Evolutionary conservation across 2,113 vertebrate species (phyloP).

Genomic region (Chlamydotis undulata): DNA sequence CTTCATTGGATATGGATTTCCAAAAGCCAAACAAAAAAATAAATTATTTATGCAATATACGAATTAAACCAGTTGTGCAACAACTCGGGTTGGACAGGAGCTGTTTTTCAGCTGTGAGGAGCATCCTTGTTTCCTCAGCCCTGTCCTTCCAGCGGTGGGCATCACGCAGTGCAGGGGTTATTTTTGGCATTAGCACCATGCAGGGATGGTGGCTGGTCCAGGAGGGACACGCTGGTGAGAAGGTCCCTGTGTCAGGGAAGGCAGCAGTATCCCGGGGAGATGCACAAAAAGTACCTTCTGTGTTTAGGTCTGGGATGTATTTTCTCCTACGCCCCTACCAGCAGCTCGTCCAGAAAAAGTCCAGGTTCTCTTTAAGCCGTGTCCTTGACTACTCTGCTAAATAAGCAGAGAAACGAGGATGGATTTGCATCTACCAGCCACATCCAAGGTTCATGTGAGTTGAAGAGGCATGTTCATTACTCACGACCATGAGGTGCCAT

Average conservation of each 20-base stretch:
- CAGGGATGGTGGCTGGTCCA: not conserved
- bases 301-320: not conserved
- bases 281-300: accelerated
- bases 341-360: not conserved
- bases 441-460: not conserved
- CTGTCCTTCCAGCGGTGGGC: not conserved
- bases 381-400: not conserved
- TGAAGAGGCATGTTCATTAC: accelerated
- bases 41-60: not conserved
- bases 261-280: not conserved
- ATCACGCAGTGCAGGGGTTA: not conserved
- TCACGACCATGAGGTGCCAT: not conserved
- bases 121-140: not conserved
- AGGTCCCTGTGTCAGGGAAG: not conserved
- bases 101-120: not conserved
- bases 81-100: not conserved
- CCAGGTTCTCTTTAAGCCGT: not conserved
- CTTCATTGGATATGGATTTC: not conserved
- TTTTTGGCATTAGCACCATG: not conserved
- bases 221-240: not conserved
- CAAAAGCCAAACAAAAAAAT: not conserved
- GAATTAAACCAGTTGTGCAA: not conserved
- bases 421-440: not conserved
- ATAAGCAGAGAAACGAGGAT: not conserved
- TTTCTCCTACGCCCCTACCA: not conserved